Base-by-base conservation (phyloP, 2,888 invertebrate genomes). In the Pyrgus malvae region DNA sequence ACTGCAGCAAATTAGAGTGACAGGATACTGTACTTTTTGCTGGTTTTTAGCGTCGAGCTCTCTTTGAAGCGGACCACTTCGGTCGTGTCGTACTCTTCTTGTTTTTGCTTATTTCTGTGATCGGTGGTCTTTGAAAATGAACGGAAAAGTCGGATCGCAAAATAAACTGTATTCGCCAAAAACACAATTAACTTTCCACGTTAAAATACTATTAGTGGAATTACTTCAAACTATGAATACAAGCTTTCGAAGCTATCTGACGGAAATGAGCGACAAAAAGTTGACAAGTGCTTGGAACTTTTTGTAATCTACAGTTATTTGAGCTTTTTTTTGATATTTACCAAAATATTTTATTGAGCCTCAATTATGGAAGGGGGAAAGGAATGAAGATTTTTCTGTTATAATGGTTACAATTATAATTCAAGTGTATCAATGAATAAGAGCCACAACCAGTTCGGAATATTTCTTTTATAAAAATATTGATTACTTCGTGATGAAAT, bases 31-130 rank as follows among this genome's bases (percentile, higher is more conserved):
- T 38, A 40, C 45, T 54, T 46, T 54, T 40, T 46, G 12, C 41
- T 46, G 23, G 46, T 27, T 29, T n/a, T 23, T n/a, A 48, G 31
- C 21, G 7, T 45, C 40, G 45, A 53, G 16, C 21, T 45, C 40
- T 38, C 41, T 41, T 50, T 50, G 50, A 50, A 23, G 50, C 29
- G 12, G 21, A 31, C 48, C 42, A 45, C 45, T 53, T 53, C 29
- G 27, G 29, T 45, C 27, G n/a, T 17, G 21, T 33, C 23, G 3
- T 25, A 42, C 25, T 41, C 9, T 41, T 42, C 33, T 50, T 42
- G 42, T 51, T 51, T 44, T 48, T 37, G 6, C 12, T 50, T 35
- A 23, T 35, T 44, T 29, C 27, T 29, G 16, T 16, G 19, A 44
- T 16, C 17, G 17, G 25, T 35, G 27, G 44, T 27, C 37, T 51